A percentile compares a stretch with the other conserved stretches of the same genome.
Conservation (phyloP, 1,140 invertebrate species). For the Drosophila paulistorum region DNA sequence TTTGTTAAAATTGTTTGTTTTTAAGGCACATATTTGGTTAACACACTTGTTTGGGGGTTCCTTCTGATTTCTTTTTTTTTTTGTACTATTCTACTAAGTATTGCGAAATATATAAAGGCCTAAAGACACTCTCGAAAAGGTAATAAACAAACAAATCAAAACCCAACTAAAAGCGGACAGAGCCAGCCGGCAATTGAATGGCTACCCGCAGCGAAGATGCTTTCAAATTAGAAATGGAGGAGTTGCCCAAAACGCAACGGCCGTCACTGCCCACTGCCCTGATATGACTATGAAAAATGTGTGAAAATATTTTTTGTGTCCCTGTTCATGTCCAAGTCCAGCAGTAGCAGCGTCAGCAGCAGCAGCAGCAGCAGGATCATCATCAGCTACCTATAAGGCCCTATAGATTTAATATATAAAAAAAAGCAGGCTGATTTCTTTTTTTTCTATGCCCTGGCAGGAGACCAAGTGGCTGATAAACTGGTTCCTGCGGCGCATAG, state of each 20-base stretch:
- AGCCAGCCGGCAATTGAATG: constrained; percentile 50
- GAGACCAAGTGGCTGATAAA: constrained; percentile 81
- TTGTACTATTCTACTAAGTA: constrained; percentile 66
- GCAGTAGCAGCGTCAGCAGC: constrained; percentile 4
- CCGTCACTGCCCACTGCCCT: constrained; percentile 73
- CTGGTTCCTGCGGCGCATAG: constrained; percentile 75
- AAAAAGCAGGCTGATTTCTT: constrained; percentile 56
- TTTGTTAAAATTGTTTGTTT: constrained; percentile 10
- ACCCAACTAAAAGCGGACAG: constrained; percentile 38
- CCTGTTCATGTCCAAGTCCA: constrained; percentile 40
- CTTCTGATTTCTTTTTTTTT: constrained; percentile 5
- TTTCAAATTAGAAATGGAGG: constrained; percentile 67
- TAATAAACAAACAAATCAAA: not conserved
- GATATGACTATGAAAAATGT: constrained; percentile 83
- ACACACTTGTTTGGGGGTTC: constrained; percentile 26
- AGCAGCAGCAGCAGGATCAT: not conserved
- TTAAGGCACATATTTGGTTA: constrained; percentile 59
- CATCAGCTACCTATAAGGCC: constrained; percentile 56
- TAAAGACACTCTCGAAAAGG: constrained; percentile 21
- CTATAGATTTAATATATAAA: constrained; percentile 62
- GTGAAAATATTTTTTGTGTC: constrained; percentile 80
- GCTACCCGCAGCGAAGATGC: constrained; percentile 51
- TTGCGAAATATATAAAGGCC: constrained; percentile 32
- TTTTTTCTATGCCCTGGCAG: constrained; percentile 63
- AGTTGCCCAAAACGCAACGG: constrained; percentile 72